These are phyloP conservation scores for Cryptophagus acutangulus DNA, from an alignment of 2,888 invertebrate genomes.

Conservation along the genomic window DNA sequence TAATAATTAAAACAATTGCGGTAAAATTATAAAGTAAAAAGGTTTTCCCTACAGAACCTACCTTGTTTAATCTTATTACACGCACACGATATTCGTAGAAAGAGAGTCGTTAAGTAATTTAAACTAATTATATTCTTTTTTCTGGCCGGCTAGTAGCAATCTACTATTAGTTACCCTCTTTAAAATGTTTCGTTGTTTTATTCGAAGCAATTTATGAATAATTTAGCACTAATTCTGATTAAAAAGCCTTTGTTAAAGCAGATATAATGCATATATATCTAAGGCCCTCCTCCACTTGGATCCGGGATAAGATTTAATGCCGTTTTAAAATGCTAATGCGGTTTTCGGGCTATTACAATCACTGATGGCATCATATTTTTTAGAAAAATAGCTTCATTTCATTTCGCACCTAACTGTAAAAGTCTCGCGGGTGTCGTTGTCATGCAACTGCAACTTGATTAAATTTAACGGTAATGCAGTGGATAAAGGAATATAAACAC, in stretches of 20 bases:
- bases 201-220: slow-evolving; percentile 17
- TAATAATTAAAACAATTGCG: slow-evolving; percentile 10
- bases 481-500: slow-evolving; percentile 18
- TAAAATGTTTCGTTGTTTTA: slow-evolving; percentile 10
- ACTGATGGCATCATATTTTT: slow-evolving; percentile 22
- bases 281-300: too few species aligned
- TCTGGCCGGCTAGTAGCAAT: slow-evolving; percentile 16
- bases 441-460: slow-evolving; percentile 26
- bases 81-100: too few species aligned
- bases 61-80: slow-evolving; percentile 11
- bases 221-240: slow-evolving; percentile 17
- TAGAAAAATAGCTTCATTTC: slow-evolving; percentile 22
- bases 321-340: slow-evolving; percentile 21
- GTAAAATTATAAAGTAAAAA: slow-evolving; percentile 5
- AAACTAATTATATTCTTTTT: slow-evolving; percentile 22
- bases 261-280: too few species aligned
- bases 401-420: slow-evolving; percentile 21
- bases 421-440: slow-evolving; percentile 19
- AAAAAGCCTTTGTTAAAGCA: slow-evolving; percentile 12
- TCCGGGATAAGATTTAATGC: slow-evolving; percentile 14
- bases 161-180: slow-evolving; percentile 16
- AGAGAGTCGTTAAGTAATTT: slow-evolving; percentile 15
- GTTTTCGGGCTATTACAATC: slow-evolving; percentile 23
- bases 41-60: not conserved
- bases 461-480: slow-evolving; percentile 23